Base-by-base conservation (phyloP, 2,797 vertebrate genomes). In the Coendou prehensilis region DNA sequence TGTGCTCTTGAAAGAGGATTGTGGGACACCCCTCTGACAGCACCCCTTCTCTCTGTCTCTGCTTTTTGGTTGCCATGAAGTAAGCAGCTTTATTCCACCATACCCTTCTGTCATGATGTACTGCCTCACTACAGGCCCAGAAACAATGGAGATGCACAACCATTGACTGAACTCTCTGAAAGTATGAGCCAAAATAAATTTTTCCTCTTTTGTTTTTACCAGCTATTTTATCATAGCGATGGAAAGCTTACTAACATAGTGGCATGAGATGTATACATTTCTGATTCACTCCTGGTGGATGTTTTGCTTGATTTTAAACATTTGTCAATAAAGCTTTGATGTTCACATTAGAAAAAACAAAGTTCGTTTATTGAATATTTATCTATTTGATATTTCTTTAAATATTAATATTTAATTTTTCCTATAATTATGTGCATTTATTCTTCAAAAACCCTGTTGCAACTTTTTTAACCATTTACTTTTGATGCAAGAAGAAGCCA, bases 291-390 rank as follows among this genome's bases (percentile, higher is more conserved):
- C 33, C 23, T 81, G 18, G 47, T 83, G 50, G 45, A 45, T 57
- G n/a, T 92, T 95, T 96, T 92, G 61, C 23, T 95, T 17, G 47
- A 33, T 83, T 63, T 95, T 94, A 90, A 95, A 59, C 6, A 82
- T 9, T 26, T 93, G 33, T 2, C 41, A 90, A 71, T 78, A 92
- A 69, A 85, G 50, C 63, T 76, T 91, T 91, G 88, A 93, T 71
- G 57, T 79, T 97, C 37, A 91, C 7, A 56, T 90, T 88, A 94
- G 37, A 73, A 92, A 95, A 45, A 92, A 8, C n/a, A 69, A 84
- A 89, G 22, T 28, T 87, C 54, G 30, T 61, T 63, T 41, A 15
- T 33, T 84, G 59, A 93, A 52, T 52, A 56, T 84, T 71, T 82
- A 59, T 57, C 45, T 28, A 22, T 9, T 14, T 47, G 69, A 37